A percentile compares a stretch with the other conserved stretches of the same genome.
These are phyloP conservation scores for Anoplophora glabripennis DNA, from an alignment of 1,140 invertebrate species.

Conservation along the genomic window DNA sequence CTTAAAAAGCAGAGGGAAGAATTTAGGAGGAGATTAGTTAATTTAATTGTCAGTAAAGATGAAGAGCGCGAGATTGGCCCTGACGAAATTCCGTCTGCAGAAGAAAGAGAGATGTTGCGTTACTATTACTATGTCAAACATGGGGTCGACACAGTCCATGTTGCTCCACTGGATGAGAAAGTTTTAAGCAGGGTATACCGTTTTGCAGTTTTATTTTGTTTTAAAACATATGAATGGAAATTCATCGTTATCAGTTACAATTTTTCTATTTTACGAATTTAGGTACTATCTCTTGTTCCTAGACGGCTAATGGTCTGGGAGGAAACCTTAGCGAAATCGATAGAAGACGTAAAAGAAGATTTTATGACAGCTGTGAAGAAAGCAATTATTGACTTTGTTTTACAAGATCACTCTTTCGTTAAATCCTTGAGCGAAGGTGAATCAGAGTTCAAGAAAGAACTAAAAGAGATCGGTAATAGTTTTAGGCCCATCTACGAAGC, in stretches of 20 bases:
- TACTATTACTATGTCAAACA: constrained; percentile 90
- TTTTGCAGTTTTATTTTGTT: not conserved
- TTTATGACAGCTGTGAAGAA: constrained; percentile 85
- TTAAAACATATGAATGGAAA: not conserved
- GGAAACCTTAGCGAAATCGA: constrained; percentile 55
- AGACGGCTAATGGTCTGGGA: constrained; percentile 58
- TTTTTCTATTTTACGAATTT: constrained; percentile 15
- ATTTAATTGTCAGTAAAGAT: constrained; percentile 53
- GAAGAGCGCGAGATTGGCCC: constrained; percentile 47
- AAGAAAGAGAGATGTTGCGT: constrained; percentile 68
- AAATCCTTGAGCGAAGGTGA: constrained; percentile 47
- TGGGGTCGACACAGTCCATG: constrained; percentile 82
- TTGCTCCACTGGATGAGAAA: constrained; percentile 71
- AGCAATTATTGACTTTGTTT: constrained; percentile 82
- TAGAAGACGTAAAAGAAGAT: constrained; percentile 69
- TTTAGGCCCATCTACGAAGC: constrained; percentile 57
- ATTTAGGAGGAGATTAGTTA: constrained; percentile 75
- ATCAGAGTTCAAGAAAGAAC: constrained; percentile 57
- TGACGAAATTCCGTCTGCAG: constrained; percentile 53
- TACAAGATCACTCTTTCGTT: constrained; percentile 67
- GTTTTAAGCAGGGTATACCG: constrained; percentile 57
- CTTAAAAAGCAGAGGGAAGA: constrained; percentile 74
- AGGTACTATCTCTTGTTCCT: constrained; percentile 53
- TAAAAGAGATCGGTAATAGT: constrained; percentile 62
- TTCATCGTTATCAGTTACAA: not conserved